Base-by-base conservation (phyloP, 2,888 invertebrate species). In the Drosophila merina region DNA sequence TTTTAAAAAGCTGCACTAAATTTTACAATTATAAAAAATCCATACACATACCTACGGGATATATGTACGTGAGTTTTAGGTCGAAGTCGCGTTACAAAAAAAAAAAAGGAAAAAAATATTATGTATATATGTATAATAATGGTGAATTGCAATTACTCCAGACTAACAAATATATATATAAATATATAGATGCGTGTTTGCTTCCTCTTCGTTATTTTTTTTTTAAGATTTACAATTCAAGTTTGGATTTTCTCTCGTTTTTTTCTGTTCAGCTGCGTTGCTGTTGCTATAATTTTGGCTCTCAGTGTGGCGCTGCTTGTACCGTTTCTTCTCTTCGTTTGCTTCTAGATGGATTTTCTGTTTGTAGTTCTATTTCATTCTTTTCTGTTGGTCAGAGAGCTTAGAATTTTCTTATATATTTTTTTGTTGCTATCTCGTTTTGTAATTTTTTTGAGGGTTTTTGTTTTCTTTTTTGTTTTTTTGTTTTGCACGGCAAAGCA, bases 21-120 rank as follows among this genome's bases (percentile, higher is more conserved):
- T 84, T 84, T 79, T 75, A 82, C 83, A 77, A 72, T 75, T 86
- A 87, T 74, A 79, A 81, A 85, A 70, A 83, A 77, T 68, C 62
- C 57, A 69, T 69, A 62, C 54, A 57, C 68, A 67, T 72, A 74
- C 73, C 45, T 63, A 52, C 69, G 52, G 20, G 45, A 47, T 63
- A 40, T 57, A 60, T 57, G 47, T 64, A 56, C 31, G 20, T 14
- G 38, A 40, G 38, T 40, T 56, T 44, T 55, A 59, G 30, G 49
- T 75, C 58, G 12, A 63, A 40, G 51, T 54, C 48, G 59, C 12
- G 59, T 54, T 55, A 79, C 66, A 77, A 57, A 67, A 72, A 83
- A 82, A 68, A 76, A 60, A 49, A 59, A 42, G 54, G 25, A 66
- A 72, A 54, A 56, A 57, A 49, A 57, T 51, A 47, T 33, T 47